Evolutionary conservation across 1,140 invertebrate genomes (phyloP).

Genomic region (Centruroides sculpturatus): DNA sequence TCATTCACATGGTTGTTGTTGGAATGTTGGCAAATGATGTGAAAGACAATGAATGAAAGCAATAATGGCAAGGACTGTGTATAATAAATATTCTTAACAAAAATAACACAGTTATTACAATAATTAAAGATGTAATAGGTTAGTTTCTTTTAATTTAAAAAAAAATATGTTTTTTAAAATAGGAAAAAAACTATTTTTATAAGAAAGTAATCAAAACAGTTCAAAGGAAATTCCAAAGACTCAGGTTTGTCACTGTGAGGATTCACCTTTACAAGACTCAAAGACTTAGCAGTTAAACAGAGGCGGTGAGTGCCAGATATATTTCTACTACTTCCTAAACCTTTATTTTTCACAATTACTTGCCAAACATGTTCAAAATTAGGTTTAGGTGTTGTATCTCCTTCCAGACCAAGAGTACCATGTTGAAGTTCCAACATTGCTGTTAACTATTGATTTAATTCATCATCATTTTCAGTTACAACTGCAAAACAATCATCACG

Average conservation of each 20-base stretch:
- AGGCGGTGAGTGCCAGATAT: constrained; percentile 66
- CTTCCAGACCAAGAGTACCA: constrained; percentile 37
- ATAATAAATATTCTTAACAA: no score
- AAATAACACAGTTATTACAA: no score
- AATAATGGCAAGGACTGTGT: no score
- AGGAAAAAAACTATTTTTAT: no score
- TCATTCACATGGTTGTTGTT: no score
- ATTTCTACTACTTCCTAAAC: constrained; percentile 49
- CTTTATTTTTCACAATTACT: constrained; percentile 67
- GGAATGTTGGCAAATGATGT: no score
- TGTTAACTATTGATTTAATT: constrained; percentile 66
- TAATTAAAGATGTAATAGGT: no score
- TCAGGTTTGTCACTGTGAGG: constrained; percentile 39
- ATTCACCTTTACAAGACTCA: constrained; percentile 58
- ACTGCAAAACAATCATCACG: constrained; percentile 76
- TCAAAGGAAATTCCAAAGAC: constrained; percentile 43
- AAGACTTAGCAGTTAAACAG: constrained; percentile 63
- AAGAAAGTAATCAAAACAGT: no score
- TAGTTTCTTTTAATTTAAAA: no score
- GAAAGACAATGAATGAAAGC: no score
- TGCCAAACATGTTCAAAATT: constrained; percentile 66
- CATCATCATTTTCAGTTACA: constrained; percentile 59
- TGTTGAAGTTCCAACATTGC: constrained; percentile 55
- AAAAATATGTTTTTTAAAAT: no score
- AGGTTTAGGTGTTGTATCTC: constrained; percentile 36